Evolutionary conservation across 2,113 vertebrate genomes (phyloP).

Genomic region (Gallinago undulata): DNA sequence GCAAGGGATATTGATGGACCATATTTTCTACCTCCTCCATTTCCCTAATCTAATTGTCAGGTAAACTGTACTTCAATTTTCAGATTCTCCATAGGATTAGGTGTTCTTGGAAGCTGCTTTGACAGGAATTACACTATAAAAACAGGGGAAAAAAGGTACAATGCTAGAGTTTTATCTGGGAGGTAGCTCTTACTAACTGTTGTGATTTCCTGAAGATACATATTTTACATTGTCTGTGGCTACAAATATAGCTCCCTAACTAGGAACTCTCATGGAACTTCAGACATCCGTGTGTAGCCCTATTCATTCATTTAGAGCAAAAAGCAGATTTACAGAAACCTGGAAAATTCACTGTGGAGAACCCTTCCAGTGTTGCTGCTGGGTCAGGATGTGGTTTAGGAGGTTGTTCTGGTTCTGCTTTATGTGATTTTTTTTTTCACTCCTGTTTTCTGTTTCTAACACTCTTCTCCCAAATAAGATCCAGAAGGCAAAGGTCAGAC

Average conservation of each 20-base stretch:
- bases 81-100: background rate
- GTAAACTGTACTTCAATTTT: background rate
- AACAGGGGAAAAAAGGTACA: background rate
- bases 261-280: background rate
- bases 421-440: background rate
- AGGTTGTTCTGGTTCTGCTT: background rate
- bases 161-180: background rate
- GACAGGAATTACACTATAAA: background rate
- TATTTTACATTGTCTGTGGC: background rate
- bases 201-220: slow-evolving; percentile 9
- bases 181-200: background rate
- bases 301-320: background rate
- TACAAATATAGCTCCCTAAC: slow-evolving; percentile 35
- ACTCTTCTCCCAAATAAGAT: background rate
- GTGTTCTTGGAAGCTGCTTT: background rate
- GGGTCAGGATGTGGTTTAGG: background rate
- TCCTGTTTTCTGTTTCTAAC: background rate
- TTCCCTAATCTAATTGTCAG: background rate
- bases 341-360: background rate
- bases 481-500: background rate
- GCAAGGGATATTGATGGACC: background rate
- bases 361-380: background rate
- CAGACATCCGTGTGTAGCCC: background rate
- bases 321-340: background rate
- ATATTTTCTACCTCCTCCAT: background rate